phyloP scores from a whole-genome alignment of 1,140 invertebrate species.

The Drosophila ficusphila region DNA sequence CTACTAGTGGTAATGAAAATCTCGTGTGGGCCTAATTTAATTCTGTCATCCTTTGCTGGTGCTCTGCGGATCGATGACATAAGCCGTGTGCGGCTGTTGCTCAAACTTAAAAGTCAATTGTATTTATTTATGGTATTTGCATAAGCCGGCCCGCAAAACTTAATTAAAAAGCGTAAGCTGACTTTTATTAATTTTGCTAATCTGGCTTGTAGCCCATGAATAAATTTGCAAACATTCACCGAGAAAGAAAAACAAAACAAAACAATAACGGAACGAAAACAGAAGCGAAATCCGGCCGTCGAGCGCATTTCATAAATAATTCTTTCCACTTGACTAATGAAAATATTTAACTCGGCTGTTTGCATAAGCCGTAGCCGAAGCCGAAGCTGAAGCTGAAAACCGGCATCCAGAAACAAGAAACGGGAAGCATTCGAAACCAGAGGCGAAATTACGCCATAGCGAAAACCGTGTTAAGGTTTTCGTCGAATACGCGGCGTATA shows the following conservation, averaged over 20 bases:
- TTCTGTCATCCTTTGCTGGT: constrained; percentile 20
- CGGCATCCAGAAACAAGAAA: background rate
- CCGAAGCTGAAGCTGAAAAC: background rate
- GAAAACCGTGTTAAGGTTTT: constrained; percentile 33
- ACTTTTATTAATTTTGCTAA: constrained; percentile 77
- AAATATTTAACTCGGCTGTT: constrained; percentile 72
- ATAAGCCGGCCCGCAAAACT: constrained; percentile 47
- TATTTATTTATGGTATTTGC: constrained; percentile 61
- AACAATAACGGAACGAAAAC: constrained; percentile 31
- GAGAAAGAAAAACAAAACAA: constrained; percentile 27
- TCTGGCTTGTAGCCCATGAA: constrained; percentile 62
- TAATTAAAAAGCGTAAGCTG: constrained; percentile 73
- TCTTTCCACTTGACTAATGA: constrained; percentile 76
- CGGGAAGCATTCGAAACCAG: constrained; percentile 19
- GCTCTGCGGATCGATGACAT: constrained; percentile 24
- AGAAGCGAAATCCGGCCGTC: constrained; percentile 20
- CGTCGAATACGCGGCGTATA: constrained; percentile 62
- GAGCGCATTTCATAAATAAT: constrained; percentile 71
- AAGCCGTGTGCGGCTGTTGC: constrained; percentile 4
- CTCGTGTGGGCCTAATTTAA: constrained; percentile 37
- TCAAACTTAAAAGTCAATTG: constrained; percentile 71
- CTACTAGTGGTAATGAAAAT: constrained; percentile 1
- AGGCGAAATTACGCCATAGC: constrained; percentile 12
- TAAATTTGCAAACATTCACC: constrained; percentile 59
- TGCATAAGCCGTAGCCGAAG: constrained; percentile 50